A percentile compares a stretch with the other conserved stretches of the same genome.
These are phyloP conservation scores for Brachynemurus nebulosus DNA, from an alignment of 2,888 invertebrate genomes.

Conservation along the genomic window DNA sequence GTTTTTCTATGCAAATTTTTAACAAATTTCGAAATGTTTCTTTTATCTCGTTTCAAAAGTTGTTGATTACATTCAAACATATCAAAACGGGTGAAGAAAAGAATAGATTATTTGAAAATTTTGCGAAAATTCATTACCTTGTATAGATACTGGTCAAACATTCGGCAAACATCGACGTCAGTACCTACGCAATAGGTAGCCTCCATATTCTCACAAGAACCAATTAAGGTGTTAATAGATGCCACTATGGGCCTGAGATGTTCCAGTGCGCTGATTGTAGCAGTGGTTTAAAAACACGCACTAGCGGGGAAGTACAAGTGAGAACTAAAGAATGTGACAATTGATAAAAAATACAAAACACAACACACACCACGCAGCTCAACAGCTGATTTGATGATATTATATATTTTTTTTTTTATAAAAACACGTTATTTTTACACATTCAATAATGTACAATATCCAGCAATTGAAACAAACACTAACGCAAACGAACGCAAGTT, in stretches of 20 bases:
- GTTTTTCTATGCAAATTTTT: no score
- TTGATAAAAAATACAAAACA: neutral
- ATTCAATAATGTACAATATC: no score
- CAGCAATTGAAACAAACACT: no score
- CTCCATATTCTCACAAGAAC: slow-evolving; percentile 42
- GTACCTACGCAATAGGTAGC: slow-evolving; percentile 46
- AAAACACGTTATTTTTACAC: no score
- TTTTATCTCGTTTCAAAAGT: no score
- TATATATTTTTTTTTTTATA: no score
- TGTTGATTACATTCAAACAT: no score
- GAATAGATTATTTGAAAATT: neutral
- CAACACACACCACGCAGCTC: no score
- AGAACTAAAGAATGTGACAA: no score
- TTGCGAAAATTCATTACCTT: slow-evolving; percentile 44
- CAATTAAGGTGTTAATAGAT: slow-evolving; percentile 36
- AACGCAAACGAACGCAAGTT: no score
- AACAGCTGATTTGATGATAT: no score
- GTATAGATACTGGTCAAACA: slow-evolving; percentile 52
- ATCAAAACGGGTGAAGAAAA: neutral
- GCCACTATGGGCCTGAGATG: slow-evolving; percentile 36
- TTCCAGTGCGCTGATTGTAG: slow-evolving; percentile 28
- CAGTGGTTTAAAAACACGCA: neutral
- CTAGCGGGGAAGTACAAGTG: slow-evolving; percentile 16
- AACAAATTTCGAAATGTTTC: no score
- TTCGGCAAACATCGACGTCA: slow-evolving; percentile 44